phyloP scores from a whole-genome alignment of 2,888 invertebrate genomes.

The Smittia sp. region DNA sequence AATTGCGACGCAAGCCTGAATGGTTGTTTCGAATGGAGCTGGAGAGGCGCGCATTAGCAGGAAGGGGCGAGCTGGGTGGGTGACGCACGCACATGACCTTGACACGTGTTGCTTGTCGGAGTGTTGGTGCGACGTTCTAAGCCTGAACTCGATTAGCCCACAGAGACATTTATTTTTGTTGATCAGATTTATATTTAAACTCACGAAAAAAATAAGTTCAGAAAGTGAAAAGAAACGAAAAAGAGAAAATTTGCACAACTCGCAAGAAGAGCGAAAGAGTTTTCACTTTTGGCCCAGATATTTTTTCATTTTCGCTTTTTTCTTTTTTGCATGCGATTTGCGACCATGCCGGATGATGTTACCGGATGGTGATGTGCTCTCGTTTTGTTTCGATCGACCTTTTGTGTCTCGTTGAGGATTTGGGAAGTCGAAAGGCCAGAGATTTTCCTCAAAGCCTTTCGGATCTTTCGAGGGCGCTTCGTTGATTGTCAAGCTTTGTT shows the following conservation, averaged over 20 bases:
- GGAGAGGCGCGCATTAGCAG: background rate
- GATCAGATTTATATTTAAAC: background rate
- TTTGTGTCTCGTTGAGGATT: too few species aligned
- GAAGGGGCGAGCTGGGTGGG: conserved; percentile 6
- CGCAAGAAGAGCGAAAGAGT: background rate
- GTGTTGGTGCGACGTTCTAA: background rate
- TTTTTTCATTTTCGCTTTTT: background rate
- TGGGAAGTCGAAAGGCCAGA: too few species aligned
- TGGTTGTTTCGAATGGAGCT: too few species aligned
- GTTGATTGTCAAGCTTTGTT: too few species aligned
- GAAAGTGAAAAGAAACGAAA: conserved; percentile 11
- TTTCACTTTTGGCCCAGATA: conserved; percentile 11
- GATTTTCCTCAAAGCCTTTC: too few species aligned
- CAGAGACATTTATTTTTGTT: background rate
- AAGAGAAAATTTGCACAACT: background rate
- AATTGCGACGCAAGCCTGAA: too few species aligned
- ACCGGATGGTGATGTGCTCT: too few species aligned
- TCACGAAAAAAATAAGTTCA: background rate
- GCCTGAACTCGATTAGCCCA: too few species aligned
- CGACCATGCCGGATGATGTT: too few species aligned
- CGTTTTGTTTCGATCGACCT: too few species aligned
- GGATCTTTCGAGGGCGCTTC: too few species aligned
- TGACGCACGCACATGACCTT: conserved; percentile 41
- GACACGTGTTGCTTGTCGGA: conserved; percentile 11
- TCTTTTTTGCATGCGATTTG: background rate